Percentiles rank a stretch among this genome's conserved stretches.
Evolutionary conservation across 2,888 invertebrate species (phyloP).

Genomic region (Chrysomela aeneicollis): DNA sequence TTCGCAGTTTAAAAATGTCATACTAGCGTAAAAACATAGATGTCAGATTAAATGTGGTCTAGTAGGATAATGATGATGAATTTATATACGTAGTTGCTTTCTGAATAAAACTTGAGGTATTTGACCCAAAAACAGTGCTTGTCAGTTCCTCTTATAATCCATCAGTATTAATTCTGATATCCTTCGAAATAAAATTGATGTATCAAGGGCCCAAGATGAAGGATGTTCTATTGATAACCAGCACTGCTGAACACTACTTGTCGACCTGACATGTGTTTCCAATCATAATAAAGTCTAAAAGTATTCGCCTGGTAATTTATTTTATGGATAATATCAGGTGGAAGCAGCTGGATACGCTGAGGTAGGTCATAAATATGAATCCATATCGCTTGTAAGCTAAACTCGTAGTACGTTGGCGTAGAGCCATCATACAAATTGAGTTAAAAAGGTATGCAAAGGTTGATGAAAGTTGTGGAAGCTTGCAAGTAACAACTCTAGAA

Average conservation of each 20-base stretch:
- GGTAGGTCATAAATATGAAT: slow-evolving; percentile 15
- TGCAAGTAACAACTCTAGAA: no score
- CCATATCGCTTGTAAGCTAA: background rate
- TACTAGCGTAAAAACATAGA: no score
- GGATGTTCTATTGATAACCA: slow-evolving; percentile 4
- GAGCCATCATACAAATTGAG: no score
- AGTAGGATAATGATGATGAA: no score
- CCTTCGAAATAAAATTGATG: slow-evolving; percentile 11
- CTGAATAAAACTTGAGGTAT: no score
- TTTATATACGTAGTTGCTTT: no score
- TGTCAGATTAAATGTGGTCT: no score
- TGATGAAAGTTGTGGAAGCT: no score
- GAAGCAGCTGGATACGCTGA: slow-evolving; percentile 17
- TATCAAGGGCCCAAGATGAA: background rate
- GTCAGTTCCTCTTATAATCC: no score
- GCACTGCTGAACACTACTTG: background rate
- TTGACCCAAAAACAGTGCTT: no score
- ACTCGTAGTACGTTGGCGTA: background rate
- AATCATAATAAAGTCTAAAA: slow-evolving; percentile 19
- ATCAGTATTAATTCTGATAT: background rate
- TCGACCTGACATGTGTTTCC: slow-evolving; percentile 17
- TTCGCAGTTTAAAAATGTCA: no score
- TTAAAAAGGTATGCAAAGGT: no score
- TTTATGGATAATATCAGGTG: slow-evolving; percentile 19
- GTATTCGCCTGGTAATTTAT: slow-evolving; percentile 7